These are phyloP conservation scores for Drosophila borealis DNA, from an alignment of 2,888 invertebrate species.

Conservation along the genomic window DNA sequence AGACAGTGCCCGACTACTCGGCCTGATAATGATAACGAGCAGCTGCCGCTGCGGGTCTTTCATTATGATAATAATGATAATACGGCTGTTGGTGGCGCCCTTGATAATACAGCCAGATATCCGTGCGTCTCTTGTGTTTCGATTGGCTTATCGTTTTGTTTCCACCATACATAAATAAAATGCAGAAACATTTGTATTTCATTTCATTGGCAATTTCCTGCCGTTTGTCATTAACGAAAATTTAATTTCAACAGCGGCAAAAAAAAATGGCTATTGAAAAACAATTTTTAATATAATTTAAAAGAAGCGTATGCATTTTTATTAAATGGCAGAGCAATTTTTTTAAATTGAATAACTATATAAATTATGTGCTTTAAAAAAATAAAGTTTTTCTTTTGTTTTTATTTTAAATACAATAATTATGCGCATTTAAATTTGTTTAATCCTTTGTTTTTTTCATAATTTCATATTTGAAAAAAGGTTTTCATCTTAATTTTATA, in stretches of 20 bases:
- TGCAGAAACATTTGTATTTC: background rate
- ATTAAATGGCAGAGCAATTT: no score
- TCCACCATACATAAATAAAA: constrained; percentile 24
- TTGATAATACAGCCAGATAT: constrained; percentile 16
- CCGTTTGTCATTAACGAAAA: background rate
- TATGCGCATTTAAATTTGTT: background rate
- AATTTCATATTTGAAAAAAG: background rate
- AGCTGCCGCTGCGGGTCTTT: constrained; percentile 30
- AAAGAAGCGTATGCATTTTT: no score
- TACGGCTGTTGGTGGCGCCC: constrained; percentile 13
- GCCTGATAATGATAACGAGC: constrained; percentile 50
- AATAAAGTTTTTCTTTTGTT: no score
- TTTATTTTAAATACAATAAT: background rate
- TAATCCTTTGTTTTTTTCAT: background rate
- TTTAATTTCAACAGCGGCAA: background rate
- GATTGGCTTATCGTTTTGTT: constrained; percentile 2
- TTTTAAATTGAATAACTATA: no score
- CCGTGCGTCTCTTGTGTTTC: constrained; percentile 1
- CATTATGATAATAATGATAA: constrained; percentile 27
- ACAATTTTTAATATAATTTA: no score
- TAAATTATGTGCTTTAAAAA: no score
- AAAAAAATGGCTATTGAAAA: no score
- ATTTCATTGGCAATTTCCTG: background rate
- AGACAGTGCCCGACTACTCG: constrained; percentile 22
- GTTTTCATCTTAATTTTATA: constrained; percentile 1